Evolutionary conservation across 2,888 invertebrate genomes (phyloP).

Genomic region (Bimastos eiseni): DNA sequence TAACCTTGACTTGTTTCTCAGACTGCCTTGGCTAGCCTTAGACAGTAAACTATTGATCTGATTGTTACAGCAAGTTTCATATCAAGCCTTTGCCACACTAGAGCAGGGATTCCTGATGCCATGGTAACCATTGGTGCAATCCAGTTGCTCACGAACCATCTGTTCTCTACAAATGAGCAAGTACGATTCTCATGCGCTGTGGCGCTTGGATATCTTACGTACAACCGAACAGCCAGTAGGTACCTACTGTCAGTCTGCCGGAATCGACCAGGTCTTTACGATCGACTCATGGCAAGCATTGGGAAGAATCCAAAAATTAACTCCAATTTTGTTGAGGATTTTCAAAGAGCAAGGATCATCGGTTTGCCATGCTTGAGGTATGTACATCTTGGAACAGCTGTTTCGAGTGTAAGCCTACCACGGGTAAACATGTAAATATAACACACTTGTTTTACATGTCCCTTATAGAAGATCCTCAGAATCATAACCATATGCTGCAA

Average conservation of each 20-base stretch:
- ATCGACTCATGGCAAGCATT: slow-evolving; percentile 56
- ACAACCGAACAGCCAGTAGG: slow-evolving; percentile 60
- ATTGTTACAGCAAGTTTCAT: slow-evolving; percentile 49
- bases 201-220: slow-evolving; percentile 61
- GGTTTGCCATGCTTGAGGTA: slow-evolving; percentile 61
- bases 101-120: slow-evolving; percentile 62
- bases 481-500: not conserved
- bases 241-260: slow-evolving; percentile 55
- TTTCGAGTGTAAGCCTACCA: not conserved
- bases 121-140: slow-evolving; percentile 57
- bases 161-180: slow-evolving; percentile 54
- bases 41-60: not conserved
- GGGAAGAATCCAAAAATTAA: slow-evolving; percentile 56
- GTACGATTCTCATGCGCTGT: slow-evolving; percentile 51
- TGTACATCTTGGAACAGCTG: not conserved
- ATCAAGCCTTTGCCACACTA: slow-evolving; percentile 60
- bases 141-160: slow-evolving; percentile 27
- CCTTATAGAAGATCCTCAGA: not conserved
- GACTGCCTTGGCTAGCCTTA: not conserved
- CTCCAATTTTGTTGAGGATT: slow-evolving; percentile 58
- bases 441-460: not conserved
- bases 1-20: not conserved
- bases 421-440: not conserved
- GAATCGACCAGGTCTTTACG: slow-evolving; percentile 55
- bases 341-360: slow-evolving; percentile 54